Percentiles rank a stretch among this genome's conserved stretches.
Conservation (phyloP, 1,140 invertebrate genomes). For the Trachelipus rathkii region DNA sequence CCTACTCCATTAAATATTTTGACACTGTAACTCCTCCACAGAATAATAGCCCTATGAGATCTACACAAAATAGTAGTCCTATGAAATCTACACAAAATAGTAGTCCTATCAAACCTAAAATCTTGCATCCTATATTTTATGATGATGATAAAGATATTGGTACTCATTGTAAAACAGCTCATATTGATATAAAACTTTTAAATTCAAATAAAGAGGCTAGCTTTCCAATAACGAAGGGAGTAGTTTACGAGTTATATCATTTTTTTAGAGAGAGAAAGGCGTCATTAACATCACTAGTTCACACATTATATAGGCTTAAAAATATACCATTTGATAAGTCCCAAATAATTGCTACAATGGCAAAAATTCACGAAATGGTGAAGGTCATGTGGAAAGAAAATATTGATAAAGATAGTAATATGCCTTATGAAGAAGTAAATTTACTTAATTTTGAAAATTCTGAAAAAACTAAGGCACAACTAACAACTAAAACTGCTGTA, state of each 20-base stretch:
- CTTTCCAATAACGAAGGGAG: conserved; percentile 23
- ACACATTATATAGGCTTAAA: conserved; percentile 21
- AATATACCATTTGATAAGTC: not conserved
- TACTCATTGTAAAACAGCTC: not conserved
- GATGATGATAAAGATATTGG: conserved; percentile 14
- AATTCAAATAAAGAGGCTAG: conserved; percentile 10
- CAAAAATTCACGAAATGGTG: conserved; percentile 22
- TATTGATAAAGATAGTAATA: conserved; percentile 19
- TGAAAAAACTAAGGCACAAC: not conserved
- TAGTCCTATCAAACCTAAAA: not conserved
- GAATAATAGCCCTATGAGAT: too few relatives aligned
- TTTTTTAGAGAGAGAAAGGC: conserved; percentile 28
- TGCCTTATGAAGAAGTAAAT: conserved; percentile 7
- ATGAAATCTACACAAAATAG: too few relatives aligned
- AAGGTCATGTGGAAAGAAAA: conserved; percentile 20
- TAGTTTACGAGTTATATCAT: conserved; percentile 26
- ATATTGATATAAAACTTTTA: conserved; percentile 22
- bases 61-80: too few relatives aligned
- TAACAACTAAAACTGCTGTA: not conserved
- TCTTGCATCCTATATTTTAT: conserved; percentile 24
- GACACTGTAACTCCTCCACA: too few relatives aligned
- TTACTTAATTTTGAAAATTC: not conserved
- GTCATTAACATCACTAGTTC: conserved; percentile 29
- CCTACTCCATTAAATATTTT: too few relatives aligned
- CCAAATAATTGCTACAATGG: conserved; percentile 14